Percentiles rank a stretch among this genome's conserved stretches.
Evolutionary conservation across 2,888 invertebrate genomes (phyloP).

Genomic region (Cheilosia impressa): DNA sequence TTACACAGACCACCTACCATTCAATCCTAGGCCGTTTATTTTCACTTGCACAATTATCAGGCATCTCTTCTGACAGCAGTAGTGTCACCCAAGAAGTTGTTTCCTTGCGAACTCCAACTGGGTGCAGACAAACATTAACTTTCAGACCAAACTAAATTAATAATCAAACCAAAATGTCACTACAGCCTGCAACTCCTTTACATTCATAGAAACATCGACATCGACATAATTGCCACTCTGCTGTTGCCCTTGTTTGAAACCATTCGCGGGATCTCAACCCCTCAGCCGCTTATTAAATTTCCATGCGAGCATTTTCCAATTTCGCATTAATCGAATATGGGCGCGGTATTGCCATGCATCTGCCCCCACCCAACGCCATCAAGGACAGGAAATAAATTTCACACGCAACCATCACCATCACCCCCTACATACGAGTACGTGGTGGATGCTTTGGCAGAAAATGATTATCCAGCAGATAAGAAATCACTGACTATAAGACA

Average conservation of each 20-base stretch:
- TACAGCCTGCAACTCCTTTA: background rate
- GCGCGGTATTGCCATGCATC: conserved; percentile 26
- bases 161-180: background rate
- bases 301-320: conserved; percentile 59
- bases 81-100: no score
- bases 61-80: no score
- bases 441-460: conserved; percentile 23
- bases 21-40: no score
- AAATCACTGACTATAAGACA: conserved; percentile 58
- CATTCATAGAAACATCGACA: background rate
- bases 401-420: conserved; percentile 46
- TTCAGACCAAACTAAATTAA: no score
- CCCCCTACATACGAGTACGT: background rate
- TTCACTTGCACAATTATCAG: no score
- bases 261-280: background rate
- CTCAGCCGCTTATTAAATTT: conserved; percentile 55
- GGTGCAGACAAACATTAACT: no score
- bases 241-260: conserved; percentile 10
- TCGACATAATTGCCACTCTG: conserved; percentile 16
- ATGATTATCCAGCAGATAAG: conserved; percentile 62
- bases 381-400: conserved; percentile 57
- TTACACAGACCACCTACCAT: no score
- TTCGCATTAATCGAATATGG: conserved; percentile 62
- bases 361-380: conserved; percentile 26
- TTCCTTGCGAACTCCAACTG: no score